phyloP scores from a whole-genome alignment of 2,113 vertebrate species.

The Casuarius casuarius region DNA sequence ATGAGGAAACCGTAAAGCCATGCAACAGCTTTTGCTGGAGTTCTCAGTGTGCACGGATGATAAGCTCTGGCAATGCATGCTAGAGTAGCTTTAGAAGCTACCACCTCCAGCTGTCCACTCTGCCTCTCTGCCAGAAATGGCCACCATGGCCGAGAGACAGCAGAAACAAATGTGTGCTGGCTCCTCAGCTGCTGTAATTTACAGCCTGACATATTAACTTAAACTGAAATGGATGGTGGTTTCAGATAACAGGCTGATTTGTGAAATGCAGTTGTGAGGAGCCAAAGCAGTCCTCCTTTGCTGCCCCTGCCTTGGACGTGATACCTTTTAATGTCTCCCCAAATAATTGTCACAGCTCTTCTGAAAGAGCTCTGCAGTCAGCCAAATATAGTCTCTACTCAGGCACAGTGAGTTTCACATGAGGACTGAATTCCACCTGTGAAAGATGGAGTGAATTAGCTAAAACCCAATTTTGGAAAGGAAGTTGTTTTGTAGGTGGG shows the following conservation, averaged over 20 bases:
- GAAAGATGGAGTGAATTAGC: neutral
- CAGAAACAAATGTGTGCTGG: neutral
- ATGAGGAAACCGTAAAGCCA: neutral
- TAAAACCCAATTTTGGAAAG: neutral
- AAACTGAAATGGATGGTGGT: neutral
- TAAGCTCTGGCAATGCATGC: neutral
- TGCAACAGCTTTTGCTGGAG: neutral
- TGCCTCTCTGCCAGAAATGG: slow-evolving; percentile 15
- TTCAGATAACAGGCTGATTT: neutral
- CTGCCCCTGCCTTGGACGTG: neutral
- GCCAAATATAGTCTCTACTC: accelerated
- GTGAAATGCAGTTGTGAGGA: neutral
- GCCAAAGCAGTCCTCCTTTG: neutral
- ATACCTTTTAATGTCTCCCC: neutral
- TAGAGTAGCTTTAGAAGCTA: neutral
- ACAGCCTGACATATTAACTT: neutral
- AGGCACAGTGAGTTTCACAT: neutral
- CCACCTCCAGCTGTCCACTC: slow-evolving; percentile 30
- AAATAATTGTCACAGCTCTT: neutral
- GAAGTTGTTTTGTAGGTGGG: neutral
- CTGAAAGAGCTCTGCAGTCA: neutral
- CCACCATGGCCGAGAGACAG: neutral
- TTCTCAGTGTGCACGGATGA: slow-evolving; percentile 13
- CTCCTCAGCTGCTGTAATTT: neutral
- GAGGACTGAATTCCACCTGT: accelerated